Evolutionary conservation across 2,113 vertebrate species (phyloP), one percentile per base, ranked within the genome.

Genomic region (Anser brachyrhynchus): DNA sequence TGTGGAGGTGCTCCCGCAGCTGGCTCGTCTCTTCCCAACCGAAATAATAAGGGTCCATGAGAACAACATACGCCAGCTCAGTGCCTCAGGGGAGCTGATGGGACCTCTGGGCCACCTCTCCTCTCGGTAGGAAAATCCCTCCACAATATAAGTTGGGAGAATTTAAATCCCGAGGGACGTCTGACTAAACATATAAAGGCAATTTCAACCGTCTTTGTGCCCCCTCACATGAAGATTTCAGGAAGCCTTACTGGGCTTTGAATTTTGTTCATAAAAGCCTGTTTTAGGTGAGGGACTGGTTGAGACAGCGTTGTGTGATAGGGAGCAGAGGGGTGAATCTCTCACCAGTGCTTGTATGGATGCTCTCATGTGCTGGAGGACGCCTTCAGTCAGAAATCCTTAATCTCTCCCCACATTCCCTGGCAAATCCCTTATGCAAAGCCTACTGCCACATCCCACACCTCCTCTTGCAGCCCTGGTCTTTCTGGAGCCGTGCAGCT

Each of bases 291-390:
- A 61, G 18, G 52, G 15, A 12, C 33, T 11, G 43, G 7, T 65
- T 95, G 46, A 77, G 52, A 26, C 7, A 49, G 6, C 8, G 35
- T 39, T 75, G 21, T 17, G 13, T 2, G 2, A 6, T 1, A 29
- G 33, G 19, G 23, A 46, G 20, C 72, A 44, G 17, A 37, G 46
- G 41, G 26, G 20, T 46, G 15, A 67, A 28, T 13, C 26, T 22
- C 52, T 8, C 46, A 55, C 17, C 8, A 15, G 44, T 22, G 64
- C 14, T 43, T 39, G 26, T 22, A 9, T 0, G 3, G 61, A 74
- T 22, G 35, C 8, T 81, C 10, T 46, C 0, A 11, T 1, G 0
- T 5, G 33, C 37, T 54, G 37, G 25, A 58, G 23, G 14, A 35
- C 10, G 58, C 17, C 33, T 44, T 44, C 21, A 10, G 14, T 52